phyloP scores from a whole-genome alignment of 2,888 invertebrate genomes.

The Agrochola lychnidis region DNA sequence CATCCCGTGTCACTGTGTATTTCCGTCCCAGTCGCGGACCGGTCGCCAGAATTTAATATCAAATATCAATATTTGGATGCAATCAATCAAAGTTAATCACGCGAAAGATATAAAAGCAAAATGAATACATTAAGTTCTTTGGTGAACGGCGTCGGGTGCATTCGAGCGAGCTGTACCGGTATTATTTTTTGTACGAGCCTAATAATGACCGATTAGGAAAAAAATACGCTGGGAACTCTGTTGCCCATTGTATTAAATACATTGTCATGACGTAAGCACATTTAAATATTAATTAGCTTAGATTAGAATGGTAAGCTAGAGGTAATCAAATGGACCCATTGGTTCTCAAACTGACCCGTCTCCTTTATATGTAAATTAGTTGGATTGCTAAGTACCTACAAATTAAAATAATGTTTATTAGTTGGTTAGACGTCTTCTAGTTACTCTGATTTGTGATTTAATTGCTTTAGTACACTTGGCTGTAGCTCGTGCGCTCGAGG shows the following conservation, averaged over 20 bases:
- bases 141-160: conserved; percentile 82
- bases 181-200: conserved; percentile 81
- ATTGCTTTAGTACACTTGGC: conserved; percentile 17
- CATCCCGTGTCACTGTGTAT: conserved; percentile 59
- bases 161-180: conserved; percentile 77
- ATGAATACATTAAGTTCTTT: conserved; percentile 88
- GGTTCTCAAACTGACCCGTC: conserved; percentile 51
- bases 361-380: conserved; percentile 61
- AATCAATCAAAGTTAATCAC: conserved; percentile 90
- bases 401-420: conserved; percentile 47
- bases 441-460: conserved; percentile 25
- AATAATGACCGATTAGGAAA: conserved; percentile 87
- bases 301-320: conserved; percentile 70
- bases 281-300: conserved; percentile 84
- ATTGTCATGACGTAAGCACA: conserved; percentile 86
- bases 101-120: conserved; percentile 90
- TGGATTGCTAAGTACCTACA: conserved; percentile 38
- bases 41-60: conserved; percentile 81
- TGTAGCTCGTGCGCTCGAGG: too few species aligned
- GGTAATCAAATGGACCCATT: conserved; percentile 63
- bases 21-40: conserved; percentile 71
- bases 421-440: conserved; percentile 23
- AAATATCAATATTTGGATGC: conserved; percentile 90
- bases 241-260: conserved; percentile 82
- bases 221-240: conserved; percentile 79